Conservation (phyloP, 2,797 vertebrate genomes). For the Hoplostethus mediterraneus region DNA sequence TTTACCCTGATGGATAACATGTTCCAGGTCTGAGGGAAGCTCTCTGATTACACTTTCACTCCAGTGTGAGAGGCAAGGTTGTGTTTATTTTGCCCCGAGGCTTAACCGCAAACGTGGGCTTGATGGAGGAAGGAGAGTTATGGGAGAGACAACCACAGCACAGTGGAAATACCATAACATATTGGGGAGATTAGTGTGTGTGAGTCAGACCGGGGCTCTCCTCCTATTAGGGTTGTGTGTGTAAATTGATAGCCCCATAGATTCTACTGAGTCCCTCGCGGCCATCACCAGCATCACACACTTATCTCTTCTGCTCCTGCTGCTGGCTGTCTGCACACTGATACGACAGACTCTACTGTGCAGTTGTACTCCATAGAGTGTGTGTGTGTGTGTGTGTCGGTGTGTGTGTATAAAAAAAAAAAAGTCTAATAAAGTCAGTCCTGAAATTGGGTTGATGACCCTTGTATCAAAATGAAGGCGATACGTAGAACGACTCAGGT, state of each 20-base stretch:
- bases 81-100: constrained; percentile 7
- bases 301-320: not conserved
- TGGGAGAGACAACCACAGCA: not conserved
- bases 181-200: not conserved
- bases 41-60: constrained; percentile 14
- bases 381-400: not conserved
- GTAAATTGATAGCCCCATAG: not conserved
- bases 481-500: not conserved
- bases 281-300: not conserved
- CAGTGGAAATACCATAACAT: not conserved
- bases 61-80: constrained; percentile 4
- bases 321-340: constrained; percentile 2
- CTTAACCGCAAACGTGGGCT: constrained; percentile 6
- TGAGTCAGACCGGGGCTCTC: not conserved
- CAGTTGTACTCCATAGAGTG: not conserved
- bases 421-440: not conserved
- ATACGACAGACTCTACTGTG: not conserved
- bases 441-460: not conserved
- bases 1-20: constrained; percentile 15
- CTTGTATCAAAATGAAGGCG: not conserved
- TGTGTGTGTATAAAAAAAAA: not conserved
- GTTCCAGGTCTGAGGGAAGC: not conserved
- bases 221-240: not conserved
- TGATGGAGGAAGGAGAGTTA: not conserved
- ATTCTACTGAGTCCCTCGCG: not conserved